Conservation (phyloP, 2,888 invertebrate species). For the Galerucella nymphaeae region DNA sequence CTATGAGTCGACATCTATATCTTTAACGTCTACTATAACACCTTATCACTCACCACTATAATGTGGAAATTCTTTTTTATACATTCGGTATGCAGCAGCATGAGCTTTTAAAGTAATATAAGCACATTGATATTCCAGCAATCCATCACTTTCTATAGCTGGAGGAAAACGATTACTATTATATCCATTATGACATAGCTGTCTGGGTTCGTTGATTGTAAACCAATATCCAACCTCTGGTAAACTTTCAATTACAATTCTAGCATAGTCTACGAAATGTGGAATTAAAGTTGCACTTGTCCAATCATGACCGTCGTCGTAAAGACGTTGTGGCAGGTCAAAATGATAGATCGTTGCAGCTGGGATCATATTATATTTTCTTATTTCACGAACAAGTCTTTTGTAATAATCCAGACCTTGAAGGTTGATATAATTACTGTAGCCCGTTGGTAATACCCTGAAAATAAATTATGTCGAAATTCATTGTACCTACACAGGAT, state of each 20-base stretch:
- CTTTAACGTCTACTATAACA: too few relatives aligned
- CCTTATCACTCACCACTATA: slow-evolving; percentile 56
- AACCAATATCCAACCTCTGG: slow-evolving; percentile 66
- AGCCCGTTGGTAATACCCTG: slow-evolving; percentile 70
- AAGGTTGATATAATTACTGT: slow-evolving; percentile 64
- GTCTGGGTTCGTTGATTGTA: slow-evolving; percentile 74
- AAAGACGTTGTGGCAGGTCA: slow-evolving; percentile 45
- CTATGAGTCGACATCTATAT: too few relatives aligned
- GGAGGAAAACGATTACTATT: slow-evolving; percentile 68
- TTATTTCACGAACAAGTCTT: slow-evolving; percentile 27
- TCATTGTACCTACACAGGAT: too few relatives aligned
- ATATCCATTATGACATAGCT: slow-evolving; percentile 63
- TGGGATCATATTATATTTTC: slow-evolving; percentile 47
- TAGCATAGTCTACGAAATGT: slow-evolving; percentile 71
- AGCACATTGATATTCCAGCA: slow-evolving; percentile 73
- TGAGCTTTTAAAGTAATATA: slow-evolving; percentile 75
- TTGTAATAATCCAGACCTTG: slow-evolving; percentile 55
- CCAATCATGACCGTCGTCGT: slow-evolving; percentile 71
- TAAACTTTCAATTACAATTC: slow-evolving; percentile 65
- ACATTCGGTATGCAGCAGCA: slow-evolving; percentile 73
- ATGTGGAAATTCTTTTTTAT: slow-evolving; percentile 68
- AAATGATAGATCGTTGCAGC: slow-evolving; percentile 53
- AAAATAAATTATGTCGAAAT: slow-evolving; percentile 8
- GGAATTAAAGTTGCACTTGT: slow-evolving; percentile 70
- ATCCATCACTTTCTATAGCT: slow-evolving; percentile 68